Conservation (phyloP, 2,113 vertebrate genomes). For the Anarrhichthys ocellatus region DNA sequence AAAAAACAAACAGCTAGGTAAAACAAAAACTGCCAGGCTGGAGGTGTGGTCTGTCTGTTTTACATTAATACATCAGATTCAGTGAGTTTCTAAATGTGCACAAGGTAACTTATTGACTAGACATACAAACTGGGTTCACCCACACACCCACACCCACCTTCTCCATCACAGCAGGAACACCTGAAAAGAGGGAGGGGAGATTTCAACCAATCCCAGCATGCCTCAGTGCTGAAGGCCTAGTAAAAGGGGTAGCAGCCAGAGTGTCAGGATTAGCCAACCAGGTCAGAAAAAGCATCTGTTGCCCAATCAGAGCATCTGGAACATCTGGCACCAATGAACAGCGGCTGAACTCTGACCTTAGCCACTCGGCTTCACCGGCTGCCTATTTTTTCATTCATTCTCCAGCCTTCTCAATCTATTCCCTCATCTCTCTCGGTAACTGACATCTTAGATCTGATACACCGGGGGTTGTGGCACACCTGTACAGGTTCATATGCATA, state of each 20-base stretch:
- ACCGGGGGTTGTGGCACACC: not conserved
- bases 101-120: slow-evolving; percentile 9
- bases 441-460: slow-evolving; percentile 22
- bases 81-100: slow-evolving; percentile 12
- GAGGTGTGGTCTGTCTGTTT: slow-evolving; percentile 15
- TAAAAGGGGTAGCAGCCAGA: slow-evolving; percentile 31
- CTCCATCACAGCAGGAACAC: slow-evolving; percentile 46
- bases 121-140: slow-evolving; percentile 2
- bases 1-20: slow-evolving; percentile 27
- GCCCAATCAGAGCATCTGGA: slow-evolving; percentile 68
- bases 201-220: slow-evolving; percentile 51
- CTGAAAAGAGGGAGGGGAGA: slow-evolving; percentile 40
- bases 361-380: slow-evolving; percentile 30
- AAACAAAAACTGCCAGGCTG: slow-evolving; percentile 6
- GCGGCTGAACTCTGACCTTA: slow-evolving; percentile 66
- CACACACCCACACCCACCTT: not conserved
- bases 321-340: slow-evolving; percentile 69
- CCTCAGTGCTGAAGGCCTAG: slow-evolving; percentile 28
- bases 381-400: not conserved
- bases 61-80: slow-evolving; percentile 25
- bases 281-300: slow-evolving; percentile 64
- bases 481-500: slow-evolving; percentile 28
- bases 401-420: not conserved
- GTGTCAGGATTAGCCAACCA: slow-evolving; percentile 57
- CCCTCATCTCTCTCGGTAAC: slow-evolving; percentile 2